Conservation (phyloP, 2,888 invertebrate species). For the Psylliodes chrysocephalus region DNA sequence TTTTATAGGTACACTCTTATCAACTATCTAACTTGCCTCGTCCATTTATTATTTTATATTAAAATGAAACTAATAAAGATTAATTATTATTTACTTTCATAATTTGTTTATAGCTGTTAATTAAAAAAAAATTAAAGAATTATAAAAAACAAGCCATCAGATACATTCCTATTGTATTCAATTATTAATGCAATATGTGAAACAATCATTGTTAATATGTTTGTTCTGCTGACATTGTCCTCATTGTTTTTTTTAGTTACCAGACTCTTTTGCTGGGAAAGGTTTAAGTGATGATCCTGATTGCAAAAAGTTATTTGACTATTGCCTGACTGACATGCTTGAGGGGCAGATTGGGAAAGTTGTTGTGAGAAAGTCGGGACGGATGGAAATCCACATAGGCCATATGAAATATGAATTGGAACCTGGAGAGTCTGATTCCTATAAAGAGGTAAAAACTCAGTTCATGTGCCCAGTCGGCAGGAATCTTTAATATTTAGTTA, state of each 20-base stretch:
- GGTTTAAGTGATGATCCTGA: constrained; percentile 58
- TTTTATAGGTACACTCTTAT: no score
- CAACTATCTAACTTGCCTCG: no score
- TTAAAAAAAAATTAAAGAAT: no score
- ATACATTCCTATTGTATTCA: constrained; percentile 8
- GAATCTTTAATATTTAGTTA: no score
- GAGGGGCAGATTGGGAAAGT: constrained; percentile 61
- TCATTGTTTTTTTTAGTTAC: constrained; percentile 52
- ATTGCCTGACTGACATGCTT: constrained; percentile 54
- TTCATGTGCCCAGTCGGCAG: no score
- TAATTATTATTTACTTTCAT: no score
- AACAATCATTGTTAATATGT: not conserved
- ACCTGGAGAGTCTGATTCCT: constrained; percentile 40
- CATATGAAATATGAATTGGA: constrained; percentile 55
- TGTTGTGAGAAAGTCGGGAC: constrained; percentile 56
- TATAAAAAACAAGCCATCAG: no score
- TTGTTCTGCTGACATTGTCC: not conserved
- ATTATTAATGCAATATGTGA: not conserved
- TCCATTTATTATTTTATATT: no score
- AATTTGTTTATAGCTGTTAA: no score
- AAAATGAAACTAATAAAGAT: no score
- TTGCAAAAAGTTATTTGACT: constrained; percentile 54
- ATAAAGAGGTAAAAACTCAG: constrained; percentile 43
- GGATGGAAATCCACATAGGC: constrained; percentile 58
- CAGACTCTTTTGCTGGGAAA: constrained; percentile 59